Percentiles rank a stretch among this genome's conserved stretches.
phyloP scores from a whole-genome alignment of 2,113 vertebrate genomes.

The Macquaria australasica region DNA sequence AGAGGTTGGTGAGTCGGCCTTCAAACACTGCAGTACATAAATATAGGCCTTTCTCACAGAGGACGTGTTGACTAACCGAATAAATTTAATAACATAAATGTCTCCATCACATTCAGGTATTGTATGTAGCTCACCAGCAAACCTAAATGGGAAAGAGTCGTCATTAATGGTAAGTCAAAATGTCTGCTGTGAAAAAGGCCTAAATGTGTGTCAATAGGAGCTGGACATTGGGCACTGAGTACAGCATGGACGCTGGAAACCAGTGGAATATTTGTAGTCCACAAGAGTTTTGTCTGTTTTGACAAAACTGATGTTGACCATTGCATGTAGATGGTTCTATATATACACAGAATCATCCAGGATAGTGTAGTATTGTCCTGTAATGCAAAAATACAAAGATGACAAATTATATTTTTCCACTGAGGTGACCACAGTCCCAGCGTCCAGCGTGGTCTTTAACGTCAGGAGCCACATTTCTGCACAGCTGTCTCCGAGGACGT shows the following conservation, averaged over 20 bases:
- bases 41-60: constrained; percentile 25
- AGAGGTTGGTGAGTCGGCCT: constrained; percentile 80
- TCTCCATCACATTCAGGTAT: neutral
- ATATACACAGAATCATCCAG: neutral
- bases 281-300: neutral
- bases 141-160: neutral
- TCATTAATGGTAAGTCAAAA: constrained; percentile 8
- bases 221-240: neutral
- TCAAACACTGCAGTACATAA: constrained; percentile 77
- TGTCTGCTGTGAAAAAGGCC: constrained; percentile 27
- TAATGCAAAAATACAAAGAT: neutral
- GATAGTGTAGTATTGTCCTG: neutral
- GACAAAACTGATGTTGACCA: neutral
- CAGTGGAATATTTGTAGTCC: neutral
- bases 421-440: neutral
- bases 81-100: neutral
- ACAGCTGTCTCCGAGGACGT: constrained; percentile 38
- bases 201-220: neutral
- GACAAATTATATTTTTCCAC: neutral
- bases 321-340: neutral
- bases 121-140: neutral
- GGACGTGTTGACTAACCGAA: constrained; percentile 7
- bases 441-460: constrained; percentile 66
- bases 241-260: constrained; percentile 23
- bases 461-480: constrained; percentile 75